Conservation (phyloP, 1,140 invertebrate genomes). For the Papilio glaucus region DNA sequence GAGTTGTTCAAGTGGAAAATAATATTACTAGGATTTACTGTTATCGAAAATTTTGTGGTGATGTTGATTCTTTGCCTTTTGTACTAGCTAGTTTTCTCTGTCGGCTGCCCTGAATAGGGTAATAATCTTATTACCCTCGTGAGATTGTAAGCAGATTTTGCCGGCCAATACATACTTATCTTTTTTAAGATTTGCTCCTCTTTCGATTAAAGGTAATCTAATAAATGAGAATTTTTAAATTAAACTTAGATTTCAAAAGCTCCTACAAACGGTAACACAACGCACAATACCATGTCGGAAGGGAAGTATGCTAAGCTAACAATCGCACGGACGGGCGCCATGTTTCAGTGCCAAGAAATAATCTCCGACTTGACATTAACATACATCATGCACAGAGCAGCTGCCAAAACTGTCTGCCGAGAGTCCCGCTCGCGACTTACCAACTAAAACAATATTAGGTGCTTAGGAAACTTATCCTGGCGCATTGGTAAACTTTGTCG, state of each 20-base stretch:
- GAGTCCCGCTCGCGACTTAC: constrained; percentile 61
- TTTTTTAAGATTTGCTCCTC: too few species aligned
- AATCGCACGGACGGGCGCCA: constrained; percentile 64
- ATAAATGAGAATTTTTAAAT: neutral
- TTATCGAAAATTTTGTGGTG: neutral
- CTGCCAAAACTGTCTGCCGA: constrained; percentile 75
- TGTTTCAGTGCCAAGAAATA: constrained; percentile 78
- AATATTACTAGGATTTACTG: neutral
- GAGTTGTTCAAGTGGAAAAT: constrained; percentile 26
- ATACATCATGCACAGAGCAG: constrained; percentile 74
- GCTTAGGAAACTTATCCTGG: constrained; percentile 64
- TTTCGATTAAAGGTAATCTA: too few species aligned
- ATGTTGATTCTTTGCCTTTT: neutral
- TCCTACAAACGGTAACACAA: constrained; percentile 3
- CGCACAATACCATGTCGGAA: constrained; percentile 45
- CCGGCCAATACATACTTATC: too few species aligned
- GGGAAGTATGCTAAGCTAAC: constrained; percentile 67
- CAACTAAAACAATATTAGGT: constrained; percentile 75
- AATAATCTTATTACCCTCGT: too few species aligned
- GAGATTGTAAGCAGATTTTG: too few species aligned
- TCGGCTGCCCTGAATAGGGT: neutral
- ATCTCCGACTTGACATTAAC: constrained; percentile 77
- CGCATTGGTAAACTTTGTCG: constrained; percentile 39
- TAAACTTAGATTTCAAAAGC: neutral
- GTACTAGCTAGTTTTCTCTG: neutral